Conservation (phyloP, 2,113 vertebrate genomes). For the Hippolais icterina region DNA sequence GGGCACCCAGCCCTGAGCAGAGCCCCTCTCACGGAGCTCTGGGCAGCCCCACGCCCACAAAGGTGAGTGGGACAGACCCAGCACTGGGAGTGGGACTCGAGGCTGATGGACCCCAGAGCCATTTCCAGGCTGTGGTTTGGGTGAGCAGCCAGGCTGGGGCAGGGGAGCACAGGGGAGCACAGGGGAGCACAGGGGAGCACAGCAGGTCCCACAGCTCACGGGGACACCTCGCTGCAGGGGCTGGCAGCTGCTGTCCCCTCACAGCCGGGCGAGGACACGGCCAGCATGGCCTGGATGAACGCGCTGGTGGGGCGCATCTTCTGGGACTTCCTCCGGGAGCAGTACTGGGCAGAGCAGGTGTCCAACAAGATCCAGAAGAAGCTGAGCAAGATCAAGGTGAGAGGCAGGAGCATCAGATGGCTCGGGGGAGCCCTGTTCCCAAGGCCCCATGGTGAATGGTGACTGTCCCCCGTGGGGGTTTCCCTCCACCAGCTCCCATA, state of each 20-base stretch:
- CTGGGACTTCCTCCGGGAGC: constrained; percentile 88
- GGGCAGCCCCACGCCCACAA: constrained; percentile 68
- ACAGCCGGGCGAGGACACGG: background rate
- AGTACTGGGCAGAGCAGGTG: constrained; percentile 80
- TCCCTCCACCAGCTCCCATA: constrained; percentile 80
- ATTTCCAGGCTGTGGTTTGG: rapidly evolving
- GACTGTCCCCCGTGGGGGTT: background rate
- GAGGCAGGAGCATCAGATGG: background rate
- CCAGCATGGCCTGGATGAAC: constrained; percentile 77
- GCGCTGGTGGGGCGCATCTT: constrained; percentile 84
- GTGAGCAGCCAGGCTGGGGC: background rate
- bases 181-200: background rate
- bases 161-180: background rate
- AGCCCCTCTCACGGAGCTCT: constrained; percentile 69
- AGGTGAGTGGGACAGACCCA: constrained; percentile 23
- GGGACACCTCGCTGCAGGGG: background rate
- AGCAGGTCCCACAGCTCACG: rapidly evolving
- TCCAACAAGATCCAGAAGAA: constrained; percentile 89
- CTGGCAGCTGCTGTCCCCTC: background rate
- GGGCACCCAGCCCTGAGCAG: constrained; percentile 16
- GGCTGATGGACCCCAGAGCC: background rate
- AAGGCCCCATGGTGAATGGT: rapidly evolving
- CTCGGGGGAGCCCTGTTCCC: rapidly evolving
- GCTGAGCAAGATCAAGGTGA: constrained; percentile 87
- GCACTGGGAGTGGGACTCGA: rapidly evolving